Evolutionary conservation across 2,888 invertebrate genomes (phyloP).

Genomic region (Pollenia griseotomentosa): DNA sequence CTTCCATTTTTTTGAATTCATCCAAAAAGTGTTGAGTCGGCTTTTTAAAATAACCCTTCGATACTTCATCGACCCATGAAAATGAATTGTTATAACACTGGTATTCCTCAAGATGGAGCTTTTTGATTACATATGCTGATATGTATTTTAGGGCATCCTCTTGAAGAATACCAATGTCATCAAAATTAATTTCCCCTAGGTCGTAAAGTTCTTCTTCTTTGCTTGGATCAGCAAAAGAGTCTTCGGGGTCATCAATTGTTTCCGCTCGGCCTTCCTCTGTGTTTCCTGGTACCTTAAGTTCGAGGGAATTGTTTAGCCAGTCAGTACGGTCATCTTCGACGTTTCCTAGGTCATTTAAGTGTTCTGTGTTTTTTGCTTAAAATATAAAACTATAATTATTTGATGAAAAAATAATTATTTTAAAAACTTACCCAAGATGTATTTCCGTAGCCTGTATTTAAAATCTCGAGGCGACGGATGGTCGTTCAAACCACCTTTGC

Average conservation of each 20-base stretch:
- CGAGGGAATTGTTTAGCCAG: no score
- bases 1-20: no score
- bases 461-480: constrained; percentile 43
- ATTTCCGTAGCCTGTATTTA: constrained; percentile 46
- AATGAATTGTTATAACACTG: constrained; percentile 12
- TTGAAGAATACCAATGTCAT: constrained; percentile 28
- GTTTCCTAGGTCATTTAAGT: neutral
- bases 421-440: constrained; percentile 39
- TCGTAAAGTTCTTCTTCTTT: neutral
- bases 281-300: neutral
- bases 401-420: constrained; percentile 1
- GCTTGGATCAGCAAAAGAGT: no score
- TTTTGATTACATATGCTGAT: no score
- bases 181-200: neutral
- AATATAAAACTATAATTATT: neutral
- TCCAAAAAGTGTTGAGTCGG: no score
- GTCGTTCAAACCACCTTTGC: constrained; percentile 32
- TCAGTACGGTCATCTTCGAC: neutral
- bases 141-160: no score
- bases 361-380: no score
- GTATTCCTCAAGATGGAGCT: constrained; percentile 18
- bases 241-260: neutral
- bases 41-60: no score
- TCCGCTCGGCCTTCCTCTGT: no score
- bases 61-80: no score